These are phyloP conservation scores for Drosophila picticornis DNA, from an alignment of 2,888 invertebrate genomes.

Conservation along the genomic window DNA sequence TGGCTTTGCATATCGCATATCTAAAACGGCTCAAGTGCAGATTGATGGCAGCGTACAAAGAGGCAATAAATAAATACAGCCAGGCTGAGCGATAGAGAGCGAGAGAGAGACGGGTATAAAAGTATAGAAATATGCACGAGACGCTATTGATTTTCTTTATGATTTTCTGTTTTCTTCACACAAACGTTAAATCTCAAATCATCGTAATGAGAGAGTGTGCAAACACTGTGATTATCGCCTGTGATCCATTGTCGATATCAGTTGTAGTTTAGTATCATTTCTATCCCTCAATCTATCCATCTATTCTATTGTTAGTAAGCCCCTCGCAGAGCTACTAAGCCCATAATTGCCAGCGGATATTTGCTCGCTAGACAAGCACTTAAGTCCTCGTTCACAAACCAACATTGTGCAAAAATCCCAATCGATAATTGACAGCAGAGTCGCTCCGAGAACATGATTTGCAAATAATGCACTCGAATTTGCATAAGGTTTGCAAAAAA, in stretches of 20 bases:
- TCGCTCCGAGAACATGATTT: constrained; percentile 81
- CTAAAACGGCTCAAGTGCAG: constrained; percentile 73
- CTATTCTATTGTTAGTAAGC: constrained; percentile 42
- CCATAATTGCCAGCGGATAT: constrained; percentile 57
- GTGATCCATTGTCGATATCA: not conserved
- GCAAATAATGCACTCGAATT: constrained; percentile 84
- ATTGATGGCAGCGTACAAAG: constrained; percentile 62
- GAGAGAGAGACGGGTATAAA: not conserved
- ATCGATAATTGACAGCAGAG: constrained; percentile 80
- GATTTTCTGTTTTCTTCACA: not conserved
- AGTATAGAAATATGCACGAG: constrained; percentile 1
- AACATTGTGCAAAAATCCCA: constrained; percentile 30
- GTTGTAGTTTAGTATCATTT: not conserved
- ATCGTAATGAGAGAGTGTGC: not conserved
- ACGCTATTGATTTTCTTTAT: constrained; percentile 25
- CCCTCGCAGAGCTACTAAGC: constrained; percentile 46
- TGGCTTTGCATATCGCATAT: constrained; percentile 66
- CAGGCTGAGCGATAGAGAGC: not conserved
- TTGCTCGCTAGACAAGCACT: constrained; percentile 48
- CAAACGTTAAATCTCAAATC: not conserved
- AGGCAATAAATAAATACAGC: constrained; percentile 16
- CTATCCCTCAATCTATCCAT: not conserved
- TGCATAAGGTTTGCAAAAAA: constrained; percentile 75
- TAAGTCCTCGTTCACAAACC: constrained; percentile 39
- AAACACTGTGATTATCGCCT: not conserved